Base-by-base conservation (phyloP, 2,888 invertebrate genomes). In the Meandrusa payeni region DNA sequence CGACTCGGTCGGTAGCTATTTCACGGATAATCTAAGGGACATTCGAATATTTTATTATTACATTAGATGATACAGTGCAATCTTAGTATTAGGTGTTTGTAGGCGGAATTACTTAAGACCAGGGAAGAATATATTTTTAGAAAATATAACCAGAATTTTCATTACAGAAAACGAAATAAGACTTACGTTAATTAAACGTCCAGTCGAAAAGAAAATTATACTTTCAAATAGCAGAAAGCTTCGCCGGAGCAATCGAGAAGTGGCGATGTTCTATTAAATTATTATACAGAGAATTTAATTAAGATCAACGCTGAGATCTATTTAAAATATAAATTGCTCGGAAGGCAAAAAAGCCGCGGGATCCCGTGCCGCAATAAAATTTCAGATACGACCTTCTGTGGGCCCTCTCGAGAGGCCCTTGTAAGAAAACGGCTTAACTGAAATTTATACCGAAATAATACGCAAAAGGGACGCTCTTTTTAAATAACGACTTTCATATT, bases 401-500 rank as follows among this genome's bases (percentile, higher is more conserved):
- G 55, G 40, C 37, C n/a, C 17, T 51, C 65, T 77, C 65, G 49
- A 72, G 69, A 72, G 76, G 64, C 57, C 55, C 65, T 65, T 58
- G 54, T 57, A 57, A 57, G 61, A 59, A 67, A 61, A 61, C 59
- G 64, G 75, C 75, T 83, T 77, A 73, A 76, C 68, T 76, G 64
- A 78, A 81, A 85, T 86, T 86, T 86, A 87, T 81, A 78, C 79
- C 67, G 72, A 85, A 86, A 87, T 86, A 87, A 85, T 85, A 80
- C 71, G 75, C 61, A 65, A 69, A 73, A 71, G 68, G 66, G 81
- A 43, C 79, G 73, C 77, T 78, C 37, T 79, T 83, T 82, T 85
- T 80, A 83, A 86, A 85, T 86, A 86, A 86, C 77, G 85, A 74
- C 83, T 77, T 81, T 87, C 83, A 87, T 87, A 85, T 86, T 83